Percentiles rank a stretch among this genome's conserved stretches.
Conservation (phyloP, 2,797 vertebrate species). For the Myiotriccus ornatus region DNA sequence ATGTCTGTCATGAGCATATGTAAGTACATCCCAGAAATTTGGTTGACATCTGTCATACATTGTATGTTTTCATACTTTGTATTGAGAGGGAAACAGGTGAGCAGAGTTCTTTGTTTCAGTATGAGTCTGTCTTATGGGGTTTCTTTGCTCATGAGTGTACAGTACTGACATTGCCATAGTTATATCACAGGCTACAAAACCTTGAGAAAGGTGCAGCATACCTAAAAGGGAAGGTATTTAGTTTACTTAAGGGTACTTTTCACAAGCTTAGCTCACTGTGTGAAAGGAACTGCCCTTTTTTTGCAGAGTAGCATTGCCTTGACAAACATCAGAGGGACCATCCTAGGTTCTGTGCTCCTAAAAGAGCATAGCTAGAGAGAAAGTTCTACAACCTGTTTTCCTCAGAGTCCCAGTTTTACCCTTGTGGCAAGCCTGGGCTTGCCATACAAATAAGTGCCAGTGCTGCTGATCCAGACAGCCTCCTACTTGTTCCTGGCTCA, state of each 20-base stretch:
- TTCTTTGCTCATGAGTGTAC: not conserved
- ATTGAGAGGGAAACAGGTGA: not conserved
- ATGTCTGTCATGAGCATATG: not conserved
- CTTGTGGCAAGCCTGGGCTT: not conserved
- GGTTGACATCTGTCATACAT: not conserved
- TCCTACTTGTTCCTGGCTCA: not conserved
- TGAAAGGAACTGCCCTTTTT: not conserved
- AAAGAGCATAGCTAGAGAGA: not conserved
- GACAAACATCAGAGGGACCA: not conserved
- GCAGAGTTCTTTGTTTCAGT: not conserved
- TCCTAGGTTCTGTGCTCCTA: not conserved
- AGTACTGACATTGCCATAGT: not conserved
- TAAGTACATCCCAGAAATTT: not conserved
- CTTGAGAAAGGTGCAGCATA: not conserved
- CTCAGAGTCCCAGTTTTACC: not conserved
- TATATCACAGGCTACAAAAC: not conserved
- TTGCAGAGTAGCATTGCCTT: not conserved
- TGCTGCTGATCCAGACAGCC: not conserved
- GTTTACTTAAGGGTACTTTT: not conserved
- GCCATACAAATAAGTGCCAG: not conserved
- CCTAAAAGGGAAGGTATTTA: not conserved
- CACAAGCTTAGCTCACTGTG: not conserved
- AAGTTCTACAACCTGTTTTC: not conserved
- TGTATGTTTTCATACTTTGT: not conserved
- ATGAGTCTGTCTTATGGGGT: not conserved